Evolutionary conservation across 1,140 invertebrate species (phyloP).

Genomic region (Drosophila grimshawi): DNA sequence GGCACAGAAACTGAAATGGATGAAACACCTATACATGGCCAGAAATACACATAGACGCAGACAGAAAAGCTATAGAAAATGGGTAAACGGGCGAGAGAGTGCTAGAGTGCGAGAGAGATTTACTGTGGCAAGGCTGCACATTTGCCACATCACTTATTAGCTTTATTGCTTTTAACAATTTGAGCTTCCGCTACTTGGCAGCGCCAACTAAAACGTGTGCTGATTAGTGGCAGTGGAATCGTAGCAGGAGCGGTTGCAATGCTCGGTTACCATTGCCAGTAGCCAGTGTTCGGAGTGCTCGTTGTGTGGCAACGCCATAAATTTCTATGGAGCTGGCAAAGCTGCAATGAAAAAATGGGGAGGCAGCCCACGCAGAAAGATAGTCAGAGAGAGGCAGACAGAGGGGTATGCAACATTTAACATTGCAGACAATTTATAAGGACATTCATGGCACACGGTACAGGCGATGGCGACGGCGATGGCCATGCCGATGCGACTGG

Average conservation of each 20-base stretch:
- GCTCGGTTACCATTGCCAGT: constrained; percentile 16
- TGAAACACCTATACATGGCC: neutral
- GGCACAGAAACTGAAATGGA: neutral
- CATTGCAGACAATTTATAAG: constrained; percentile 82
- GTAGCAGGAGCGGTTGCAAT: constrained; percentile 38
- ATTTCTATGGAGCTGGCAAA: constrained; percentile 74
- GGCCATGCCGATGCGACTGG: constrained; percentile 33
- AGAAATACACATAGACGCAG: constrained; percentile 4
- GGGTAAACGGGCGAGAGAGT: neutral
- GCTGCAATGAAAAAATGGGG: constrained; percentile 8
- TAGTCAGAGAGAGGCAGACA: constrained; percentile 9
- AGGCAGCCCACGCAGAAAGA: constrained; percentile 53
- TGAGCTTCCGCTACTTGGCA: constrained; percentile 77
- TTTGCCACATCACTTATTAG: constrained; percentile 82
- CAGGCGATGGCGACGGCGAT: constrained; percentile 13
- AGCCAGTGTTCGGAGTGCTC: constrained; percentile 16
- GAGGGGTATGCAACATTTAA: constrained; percentile 77
- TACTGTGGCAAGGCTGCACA: constrained; percentile 53
- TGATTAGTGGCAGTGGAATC: constrained; percentile 64
- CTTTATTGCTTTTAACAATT: constrained; percentile 82
- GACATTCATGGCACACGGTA: constrained; percentile 77
- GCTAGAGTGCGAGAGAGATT: neutral
- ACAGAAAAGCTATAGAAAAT: neutral
- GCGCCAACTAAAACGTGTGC: constrained; percentile 76
- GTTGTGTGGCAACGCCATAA: constrained; percentile 61